phyloP scores from a whole-genome alignment of 2,797 vertebrate species.

The Clarias pachynema region DNA sequence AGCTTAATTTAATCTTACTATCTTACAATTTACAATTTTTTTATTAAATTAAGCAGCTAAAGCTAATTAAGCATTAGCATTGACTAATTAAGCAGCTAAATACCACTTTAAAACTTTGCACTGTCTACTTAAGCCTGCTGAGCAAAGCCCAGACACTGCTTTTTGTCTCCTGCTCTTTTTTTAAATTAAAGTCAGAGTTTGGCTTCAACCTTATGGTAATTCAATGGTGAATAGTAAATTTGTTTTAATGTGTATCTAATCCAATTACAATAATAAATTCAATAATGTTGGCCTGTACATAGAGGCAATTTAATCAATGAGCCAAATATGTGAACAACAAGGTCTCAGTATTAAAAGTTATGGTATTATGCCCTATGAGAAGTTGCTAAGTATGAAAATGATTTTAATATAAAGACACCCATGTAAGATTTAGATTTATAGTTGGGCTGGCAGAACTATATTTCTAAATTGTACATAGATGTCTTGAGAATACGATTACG shows the following conservation, averaged over 20 bases:
- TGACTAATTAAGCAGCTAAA: background rate
- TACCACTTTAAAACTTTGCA: background rate
- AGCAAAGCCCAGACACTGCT: background rate
- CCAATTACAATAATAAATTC: too few relatives aligned
- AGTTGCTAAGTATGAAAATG: background rate
- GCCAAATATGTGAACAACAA: background rate
- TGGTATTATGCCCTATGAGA: background rate
- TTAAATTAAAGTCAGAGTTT: background rate
- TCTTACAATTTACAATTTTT: background rate
- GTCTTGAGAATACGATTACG: background rate
- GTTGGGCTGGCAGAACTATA: background rate
- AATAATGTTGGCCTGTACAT: too few relatives aligned
- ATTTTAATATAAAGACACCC: background rate
- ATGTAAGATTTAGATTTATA: background rate
- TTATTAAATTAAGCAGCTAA: background rate
- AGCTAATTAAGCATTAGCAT: too few relatives aligned
- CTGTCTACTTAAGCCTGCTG: background rate
- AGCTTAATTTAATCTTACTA: background rate
- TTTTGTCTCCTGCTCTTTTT: background rate
- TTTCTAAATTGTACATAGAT: background rate
- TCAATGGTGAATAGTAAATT: background rate
- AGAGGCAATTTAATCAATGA: too few relatives aligned
- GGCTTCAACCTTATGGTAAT: background rate
- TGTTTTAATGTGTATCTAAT: too few relatives aligned
- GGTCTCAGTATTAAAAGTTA: background rate